Evolutionary conservation across 37 sponge, comb jelly and placozoan genomes (phyloP), one percentile per base, ranked within the genome.

Genomic region (Spongilla lacustris): DNA sequence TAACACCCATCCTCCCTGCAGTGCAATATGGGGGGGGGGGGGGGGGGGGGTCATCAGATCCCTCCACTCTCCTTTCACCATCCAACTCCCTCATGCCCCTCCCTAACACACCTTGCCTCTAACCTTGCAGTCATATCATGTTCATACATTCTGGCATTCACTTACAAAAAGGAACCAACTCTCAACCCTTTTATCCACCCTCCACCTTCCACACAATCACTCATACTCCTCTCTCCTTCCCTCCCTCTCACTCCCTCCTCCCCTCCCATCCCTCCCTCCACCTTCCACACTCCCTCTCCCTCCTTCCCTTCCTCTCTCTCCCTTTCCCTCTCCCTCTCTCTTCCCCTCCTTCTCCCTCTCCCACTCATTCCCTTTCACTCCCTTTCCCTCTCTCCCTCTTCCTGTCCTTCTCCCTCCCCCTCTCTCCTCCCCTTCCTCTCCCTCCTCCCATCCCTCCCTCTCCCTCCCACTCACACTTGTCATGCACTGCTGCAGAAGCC

Each of bases 1-100:
- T 74, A 98, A 78, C 71, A 96, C 83, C 98, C 98, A 98, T 11
- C 93, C 96, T 48, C 98, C 98, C 89, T 98, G 36, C 5, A 68
- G 36, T 22, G 17, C 1, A 58, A 58, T 14, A 58, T 58, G 46
- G 46, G 46, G 46, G 46, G 46, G 8, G 46, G 46, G 46, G 46
- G 8, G 8, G 46, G 46, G 46, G 46, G 46, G 8, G 8, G 46
- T 46, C 8, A 46, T 46, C 8, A 46, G 46, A 46, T 10, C 19
- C 19, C 19, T 58, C 58, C 58, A 58, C 58, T 14, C 58, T 17
- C 12, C 12, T 17, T 17, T 58, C 21, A 41, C 41, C 41, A 58
- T 58, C 58, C 8, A 8, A 10, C 8, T 46, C 8, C 46, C 46
- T 46, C 8, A 4, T 46, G 46, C 8, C 46, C 8, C 46, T 8